These are phyloP conservation scores for Aradus depressus DNA, from an alignment of 2,888 invertebrate genomes.

Conservation along the genomic window DNA sequence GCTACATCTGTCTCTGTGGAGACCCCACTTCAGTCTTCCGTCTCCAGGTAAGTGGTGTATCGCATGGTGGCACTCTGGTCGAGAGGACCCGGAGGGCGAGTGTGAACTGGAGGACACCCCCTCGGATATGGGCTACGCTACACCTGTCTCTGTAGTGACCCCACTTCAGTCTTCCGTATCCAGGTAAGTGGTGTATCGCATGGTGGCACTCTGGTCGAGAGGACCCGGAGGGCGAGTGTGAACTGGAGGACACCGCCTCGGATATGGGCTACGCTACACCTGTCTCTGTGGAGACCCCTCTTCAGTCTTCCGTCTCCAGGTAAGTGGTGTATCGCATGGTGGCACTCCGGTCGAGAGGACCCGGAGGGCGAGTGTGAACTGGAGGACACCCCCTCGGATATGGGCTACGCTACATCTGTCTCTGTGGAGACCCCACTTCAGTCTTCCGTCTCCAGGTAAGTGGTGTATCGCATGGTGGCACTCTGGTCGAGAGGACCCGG, in stretches of 20 bases:
- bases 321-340: conserved; percentile 67
- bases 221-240: conserved; percentile 63
- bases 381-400: conserved; percentile 49
- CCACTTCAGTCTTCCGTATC: conserved; percentile 77
- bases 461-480: conserved; percentile 83
- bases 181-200: conserved; percentile 69
- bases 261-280: conserved; percentile 42
- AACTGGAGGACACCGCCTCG: conserved; percentile 52
- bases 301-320: conserved; percentile 70
- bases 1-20: conserved; percentile 59
- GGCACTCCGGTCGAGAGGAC: conserved; percentile 75
- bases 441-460: conserved; percentile 58
- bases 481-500: conserved; percentile 69
- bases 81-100: conserved; percentile 66
- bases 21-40: conserved; percentile 75
- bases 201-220: conserved; percentile 83
- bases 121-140: conserved; percentile 46
- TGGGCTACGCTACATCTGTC: conserved; percentile 42
- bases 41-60: conserved; percentile 62
- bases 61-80: conserved; percentile 79
- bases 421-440: conserved; percentile 79
- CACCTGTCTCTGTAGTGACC: conserved; percentile 66
- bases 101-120: conserved; percentile 53
- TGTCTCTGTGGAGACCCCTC: conserved; percentile 74
- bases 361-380: conserved; percentile 69